phyloP scores from a whole-genome alignment of 2,888 invertebrate genomes.

The Boloria euphrosyne region DNA sequence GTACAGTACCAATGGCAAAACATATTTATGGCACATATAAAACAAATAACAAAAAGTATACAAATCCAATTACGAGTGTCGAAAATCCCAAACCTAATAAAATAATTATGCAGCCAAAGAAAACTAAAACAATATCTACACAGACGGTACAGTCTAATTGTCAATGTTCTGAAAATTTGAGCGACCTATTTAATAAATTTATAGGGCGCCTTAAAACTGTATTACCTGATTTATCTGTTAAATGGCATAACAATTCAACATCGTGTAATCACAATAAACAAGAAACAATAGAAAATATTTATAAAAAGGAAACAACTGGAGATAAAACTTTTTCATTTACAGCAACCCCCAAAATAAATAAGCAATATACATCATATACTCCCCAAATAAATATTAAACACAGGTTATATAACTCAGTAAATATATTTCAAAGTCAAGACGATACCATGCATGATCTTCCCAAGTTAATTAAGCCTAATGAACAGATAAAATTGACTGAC shows the following conservation, averaged over 20 bases:
- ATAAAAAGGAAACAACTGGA: background rate
- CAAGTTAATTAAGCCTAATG: conserved; percentile 32
- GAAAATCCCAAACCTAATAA: conserved; percentile 15
- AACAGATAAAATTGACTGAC: background rate
- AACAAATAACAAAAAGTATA: conserved; percentile 25
- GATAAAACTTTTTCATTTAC: background rate
- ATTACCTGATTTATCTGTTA: conserved; percentile 43
- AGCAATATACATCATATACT: no score
- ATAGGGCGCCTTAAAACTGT: conserved; percentile 50
- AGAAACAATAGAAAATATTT: background rate
- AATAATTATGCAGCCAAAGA: background rate
- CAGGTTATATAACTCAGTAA: background rate
- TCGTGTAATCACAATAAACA: conserved; percentile 11
- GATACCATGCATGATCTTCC: conserved; percentile 24
- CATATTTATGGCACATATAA: conserved; percentile 40
- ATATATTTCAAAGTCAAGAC: conserved; percentile 4
- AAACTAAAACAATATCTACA: conserved; percentile 15
- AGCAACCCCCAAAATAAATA: background rate
- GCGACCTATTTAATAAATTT: conserved; percentile 50
- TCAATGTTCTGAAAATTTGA: conserved; percentile 54
- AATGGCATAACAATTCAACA: background rate
- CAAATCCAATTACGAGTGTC: conserved; percentile 31
- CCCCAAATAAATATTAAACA: background rate
- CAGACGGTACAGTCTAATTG: conserved; percentile 44
- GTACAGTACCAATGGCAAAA: conserved; percentile 46